These are phyloP conservation scores for Stercorarius parasiticus DNA, from an alignment of 2,113 vertebrate genomes.

Conservation along the genomic window DNA sequence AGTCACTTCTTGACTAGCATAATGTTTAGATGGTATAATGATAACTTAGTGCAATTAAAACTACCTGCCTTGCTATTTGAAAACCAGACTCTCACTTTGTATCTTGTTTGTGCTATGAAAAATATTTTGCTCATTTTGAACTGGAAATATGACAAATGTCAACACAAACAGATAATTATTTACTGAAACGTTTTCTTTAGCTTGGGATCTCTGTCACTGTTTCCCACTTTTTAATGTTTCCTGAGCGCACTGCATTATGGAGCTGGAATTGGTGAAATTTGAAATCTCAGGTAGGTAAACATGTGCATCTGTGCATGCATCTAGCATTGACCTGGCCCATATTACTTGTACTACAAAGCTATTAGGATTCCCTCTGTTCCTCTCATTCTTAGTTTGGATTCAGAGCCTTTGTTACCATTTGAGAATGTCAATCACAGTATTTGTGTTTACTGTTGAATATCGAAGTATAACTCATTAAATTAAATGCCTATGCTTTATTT, in stretches of 20 bases:
- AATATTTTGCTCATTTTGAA: neutral
- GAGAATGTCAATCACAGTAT: neutral
- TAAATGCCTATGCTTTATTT: neutral
- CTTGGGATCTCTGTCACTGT: constrained; percentile 56
- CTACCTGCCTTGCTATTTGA: neutral
- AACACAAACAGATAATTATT: constrained; percentile 34
- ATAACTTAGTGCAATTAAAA: neutral
- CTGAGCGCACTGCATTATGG: constrained; percentile 21
- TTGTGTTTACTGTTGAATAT: neutral
- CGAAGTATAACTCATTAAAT: neutral
- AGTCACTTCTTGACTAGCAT: neutral
- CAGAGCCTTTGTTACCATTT: neutral
- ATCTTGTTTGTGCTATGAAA: neutral
- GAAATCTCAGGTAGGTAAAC: constrained; percentile 67
- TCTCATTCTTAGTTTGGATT: neutral
- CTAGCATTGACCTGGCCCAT: constrained; percentile 63
- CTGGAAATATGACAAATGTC: neutral
- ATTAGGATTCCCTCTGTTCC: neutral
- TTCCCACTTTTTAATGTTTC: constrained; percentile 55
- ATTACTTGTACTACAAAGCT: constrained; percentile 6
- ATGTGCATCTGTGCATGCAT: constrained; percentile 61
- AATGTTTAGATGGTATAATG: neutral
- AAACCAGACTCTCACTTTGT: neutral
- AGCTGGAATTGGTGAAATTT: constrained; percentile 61
- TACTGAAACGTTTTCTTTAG: constrained; percentile 55